Percentiles rank a stretch among this genome's conserved stretches.
Conservation (phyloP, 92 coral and sea anemone genomes). For the Montipora capitata region DNA sequence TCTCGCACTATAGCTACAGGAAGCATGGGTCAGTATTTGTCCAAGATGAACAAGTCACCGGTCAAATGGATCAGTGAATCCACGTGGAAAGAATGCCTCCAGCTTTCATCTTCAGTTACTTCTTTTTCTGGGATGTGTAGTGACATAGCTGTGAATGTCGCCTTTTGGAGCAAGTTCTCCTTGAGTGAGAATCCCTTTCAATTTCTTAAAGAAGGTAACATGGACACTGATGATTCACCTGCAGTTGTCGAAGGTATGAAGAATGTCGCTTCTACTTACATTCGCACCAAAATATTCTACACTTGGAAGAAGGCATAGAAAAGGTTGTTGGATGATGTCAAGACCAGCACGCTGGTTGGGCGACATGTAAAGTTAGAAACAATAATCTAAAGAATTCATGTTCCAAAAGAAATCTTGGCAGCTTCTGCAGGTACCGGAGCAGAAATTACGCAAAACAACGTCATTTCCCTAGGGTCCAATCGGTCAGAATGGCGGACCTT, state of each 20-base stretch:
- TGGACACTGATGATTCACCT: background rate
- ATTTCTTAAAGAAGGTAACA: slow-evolving; percentile 59
- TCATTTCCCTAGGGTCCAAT: no score
- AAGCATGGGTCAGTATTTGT: slow-evolving; percentile 81
- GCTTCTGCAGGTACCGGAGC: no score
- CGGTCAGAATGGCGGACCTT: no score
- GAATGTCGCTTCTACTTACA: no score
- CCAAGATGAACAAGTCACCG: slow-evolving; percentile 89
- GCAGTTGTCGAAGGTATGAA: slow-evolving; percentile 12
- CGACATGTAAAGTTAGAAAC: no score
- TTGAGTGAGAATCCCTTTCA: slow-evolving; percentile 78
- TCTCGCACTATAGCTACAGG: slow-evolving; percentile 79
- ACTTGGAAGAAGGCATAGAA: background rate
- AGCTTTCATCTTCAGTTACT: slow-evolving; percentile 78
- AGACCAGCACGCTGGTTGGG: no score
- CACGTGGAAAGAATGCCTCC: slow-evolving; percentile 94
- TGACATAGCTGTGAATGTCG: slow-evolving; percentile 81
- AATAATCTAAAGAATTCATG: no score
- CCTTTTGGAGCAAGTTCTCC: slow-evolving; percentile 91
- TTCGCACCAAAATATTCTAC: background rate
- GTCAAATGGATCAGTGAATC: slow-evolving; percentile 93
- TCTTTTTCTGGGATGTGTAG: slow-evolving; percentile 94
- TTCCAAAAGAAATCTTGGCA: no score
- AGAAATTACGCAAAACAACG: no score
- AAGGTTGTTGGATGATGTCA: no score